Percentiles rank a stretch among this genome's conserved stretches.
Evolutionary conservation across 1,140 invertebrate genomes (phyloP).

Genomic region (Brachystomella parvula): DNA sequence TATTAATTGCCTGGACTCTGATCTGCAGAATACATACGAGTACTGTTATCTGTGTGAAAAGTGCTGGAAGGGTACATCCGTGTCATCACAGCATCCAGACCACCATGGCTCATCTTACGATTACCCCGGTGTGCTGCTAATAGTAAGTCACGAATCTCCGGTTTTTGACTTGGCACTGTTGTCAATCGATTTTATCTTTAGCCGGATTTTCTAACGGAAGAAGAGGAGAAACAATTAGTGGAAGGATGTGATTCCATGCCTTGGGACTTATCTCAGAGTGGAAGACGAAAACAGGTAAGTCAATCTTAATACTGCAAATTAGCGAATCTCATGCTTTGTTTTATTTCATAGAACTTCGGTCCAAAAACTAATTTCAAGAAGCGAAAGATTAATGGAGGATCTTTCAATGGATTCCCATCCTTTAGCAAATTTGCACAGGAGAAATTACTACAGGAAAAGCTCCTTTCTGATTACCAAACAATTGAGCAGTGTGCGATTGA

Average conservation of each 20-base stretch:
- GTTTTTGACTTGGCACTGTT: background rate
- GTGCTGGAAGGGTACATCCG: constrained; percentile 57
- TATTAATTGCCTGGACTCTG: background rate
- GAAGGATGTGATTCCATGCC: constrained; percentile 65
- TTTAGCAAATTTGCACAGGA: constrained; percentile 75
- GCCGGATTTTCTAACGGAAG: constrained; percentile 62
- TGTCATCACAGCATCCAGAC: constrained; percentile 55
- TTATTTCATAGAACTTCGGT: constrained; percentile 71
- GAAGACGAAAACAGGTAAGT: constrained; percentile 77
- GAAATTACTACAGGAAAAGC: constrained; percentile 56
- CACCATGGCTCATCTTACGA: constrained; percentile 54
- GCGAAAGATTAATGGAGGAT: constrained; percentile 65
- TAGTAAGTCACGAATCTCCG: constrained; percentile 41
- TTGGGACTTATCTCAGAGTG: constrained; percentile 91
- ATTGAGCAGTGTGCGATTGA: constrained; percentile 96
- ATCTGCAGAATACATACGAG: constrained; percentile 50
- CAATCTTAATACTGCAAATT: background rate
- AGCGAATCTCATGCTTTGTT: constrained; percentile 7
- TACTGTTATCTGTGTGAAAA: constrained; percentile 68
- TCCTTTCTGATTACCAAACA: constrained; percentile 68
- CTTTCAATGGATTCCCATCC: constrained; percentile 79
- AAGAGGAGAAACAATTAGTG: constrained; percentile 63
- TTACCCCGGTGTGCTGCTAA: constrained; percentile 63
- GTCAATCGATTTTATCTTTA: constrained; percentile 39
- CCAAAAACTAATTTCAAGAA: constrained; percentile 99